Evolutionary conservation across 2,113 vertebrate species (phyloP).

Genomic region (Delphinus delphis): DNA sequence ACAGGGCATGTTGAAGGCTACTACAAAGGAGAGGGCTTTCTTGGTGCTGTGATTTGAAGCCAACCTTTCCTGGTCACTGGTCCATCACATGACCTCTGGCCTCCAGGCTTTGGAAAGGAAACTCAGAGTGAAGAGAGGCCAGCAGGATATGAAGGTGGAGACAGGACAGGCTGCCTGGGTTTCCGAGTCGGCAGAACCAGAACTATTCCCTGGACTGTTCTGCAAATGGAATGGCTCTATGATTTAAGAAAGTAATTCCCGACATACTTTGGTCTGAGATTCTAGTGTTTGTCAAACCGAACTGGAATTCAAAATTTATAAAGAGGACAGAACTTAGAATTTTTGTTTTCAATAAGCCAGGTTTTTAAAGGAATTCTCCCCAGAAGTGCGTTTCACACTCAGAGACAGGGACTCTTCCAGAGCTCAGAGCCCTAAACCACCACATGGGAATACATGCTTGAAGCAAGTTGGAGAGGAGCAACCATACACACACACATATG

Average conservation of each 20-base stretch:
- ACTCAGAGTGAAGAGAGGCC: background rate
- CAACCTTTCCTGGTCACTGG: background rate
- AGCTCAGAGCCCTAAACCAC: background rate
- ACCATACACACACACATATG: background rate
- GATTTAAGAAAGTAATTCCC: background rate
- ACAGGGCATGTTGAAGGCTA: background rate
- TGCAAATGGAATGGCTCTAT: background rate
- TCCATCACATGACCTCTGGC: background rate
- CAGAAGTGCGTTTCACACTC: background rate
- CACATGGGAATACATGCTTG: background rate
- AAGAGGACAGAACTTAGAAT: background rate
- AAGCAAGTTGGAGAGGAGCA: background rate
- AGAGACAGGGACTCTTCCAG: background rate
- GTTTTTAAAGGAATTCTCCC: conserved; percentile 6
- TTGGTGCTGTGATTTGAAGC: background rate
- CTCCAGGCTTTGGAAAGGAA: background rate
- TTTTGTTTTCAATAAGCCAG: conserved; percentile 16
- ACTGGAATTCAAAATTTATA: background rate
- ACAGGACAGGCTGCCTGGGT: background rate
- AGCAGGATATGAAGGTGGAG: background rate
- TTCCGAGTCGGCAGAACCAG: background rate
- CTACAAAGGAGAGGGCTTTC: background rate
- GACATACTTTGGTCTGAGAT: background rate
- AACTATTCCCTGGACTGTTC: background rate
- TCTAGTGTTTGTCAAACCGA: background rate